Evolutionary conservation across 2,888 invertebrate species (phyloP), one percentile per base, ranked within the genome.

Genomic region (Stramonita haemastoma): DNA sequence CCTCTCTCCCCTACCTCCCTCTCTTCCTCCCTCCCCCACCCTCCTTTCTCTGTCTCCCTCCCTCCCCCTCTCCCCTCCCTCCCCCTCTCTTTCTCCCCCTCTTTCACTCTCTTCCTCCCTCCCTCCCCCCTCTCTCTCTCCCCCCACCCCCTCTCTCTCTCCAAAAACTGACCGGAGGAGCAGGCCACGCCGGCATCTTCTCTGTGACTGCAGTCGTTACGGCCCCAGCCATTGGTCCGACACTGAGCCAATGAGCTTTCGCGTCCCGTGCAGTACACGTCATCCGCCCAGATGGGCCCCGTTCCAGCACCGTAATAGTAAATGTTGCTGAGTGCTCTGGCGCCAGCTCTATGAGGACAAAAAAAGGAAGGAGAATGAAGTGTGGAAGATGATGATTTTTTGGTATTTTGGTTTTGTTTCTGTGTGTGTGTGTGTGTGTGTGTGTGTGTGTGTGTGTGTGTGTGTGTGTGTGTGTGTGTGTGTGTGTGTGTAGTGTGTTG

Each of bases 141-240:
- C 8, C 8, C 46, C 46, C 46, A 2, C 46, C 46, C 46, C 8
- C 46, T 8, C 46, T 46, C 46, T 5, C 46, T 8, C 8, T 8
- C 46, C 46, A 46, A 46, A 46, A 29, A 73, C 89, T 85, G 26
- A 89, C 89, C 46, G 0, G 83, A 22, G n/a, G 73, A 77, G 88
- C 95, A 95, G 15, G 87, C 88, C 19, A 98, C 96, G 6, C 97
- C 97, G 1, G 97, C 97, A 94, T 98, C 98, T 96, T 98, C 98
- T 8, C 96, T 96, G 94, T 98, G 98, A 90, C 97, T 97, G 94
- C 98, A 98, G 94, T 98, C 97, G 94, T 97, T 97, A 90, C 97
- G 96, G 0, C 97, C 97, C 97, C 97, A 98, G 15, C 97, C 96
- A 96, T 97, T 97, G 93, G 97, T 97, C 8, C 96, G 96, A 94